Percentiles rank a stretch among this genome's conserved stretches.
phyloP scores from a whole-genome alignment of 1,140 invertebrate species.

The Zaprionus camerounensis region DNA sequence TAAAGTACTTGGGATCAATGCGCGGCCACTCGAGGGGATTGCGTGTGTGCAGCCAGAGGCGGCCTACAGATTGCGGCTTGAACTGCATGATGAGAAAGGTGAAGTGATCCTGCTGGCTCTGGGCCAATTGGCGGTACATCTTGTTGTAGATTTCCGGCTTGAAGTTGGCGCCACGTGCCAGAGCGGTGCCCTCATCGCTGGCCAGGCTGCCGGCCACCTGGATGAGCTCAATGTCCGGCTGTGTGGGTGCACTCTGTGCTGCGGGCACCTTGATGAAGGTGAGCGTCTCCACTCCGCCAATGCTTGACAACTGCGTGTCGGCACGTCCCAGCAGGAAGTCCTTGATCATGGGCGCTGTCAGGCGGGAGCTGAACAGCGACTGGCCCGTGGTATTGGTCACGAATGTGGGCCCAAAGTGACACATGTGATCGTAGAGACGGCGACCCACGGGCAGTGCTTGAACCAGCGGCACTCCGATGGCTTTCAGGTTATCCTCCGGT shows the following conservation, averaged over 20 bases:
- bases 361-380: slow-evolving; percentile 74
- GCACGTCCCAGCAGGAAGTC: slow-evolving; percentile 59
- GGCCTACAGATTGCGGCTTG: slow-evolving; percentile 90
- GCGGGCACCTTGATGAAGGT: slow-evolving; percentile 88
- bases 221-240: slow-evolving; percentile 88
- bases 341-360: slow-evolving; percentile 56
- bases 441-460: slow-evolving; percentile 89
- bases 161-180: slow-evolving; percentile 86
- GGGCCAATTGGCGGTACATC: slow-evolving; percentile 86
- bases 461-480: slow-evolving; percentile 88
- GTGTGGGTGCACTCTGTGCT: slow-evolving; percentile 85
- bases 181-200: slow-evolving; percentile 87
- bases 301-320: slow-evolving; percentile 67
- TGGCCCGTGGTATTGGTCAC: slow-evolving; percentile 85
- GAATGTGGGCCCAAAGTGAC: slow-evolving; percentile 88
- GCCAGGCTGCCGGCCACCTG: slow-evolving; percentile 85
- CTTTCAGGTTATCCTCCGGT: slow-evolving; percentile 87
- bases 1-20: slow-evolving; percentile 91
- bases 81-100: slow-evolving; percentile 89
- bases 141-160: slow-evolving; percentile 86
- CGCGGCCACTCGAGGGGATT: slow-evolving; percentile 91
- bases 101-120: slow-evolving; percentile 86
- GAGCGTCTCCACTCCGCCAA: slow-evolving; percentile 88
- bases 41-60: slow-evolving; percentile 87
- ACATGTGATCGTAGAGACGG: slow-evolving; percentile 90